A percentile compares a stretch with the other conserved stretches of the same genome.
phyloP scores from a whole-genome alignment of 2,888 invertebrate genomes.

The Proisotoma minuta region DNA sequence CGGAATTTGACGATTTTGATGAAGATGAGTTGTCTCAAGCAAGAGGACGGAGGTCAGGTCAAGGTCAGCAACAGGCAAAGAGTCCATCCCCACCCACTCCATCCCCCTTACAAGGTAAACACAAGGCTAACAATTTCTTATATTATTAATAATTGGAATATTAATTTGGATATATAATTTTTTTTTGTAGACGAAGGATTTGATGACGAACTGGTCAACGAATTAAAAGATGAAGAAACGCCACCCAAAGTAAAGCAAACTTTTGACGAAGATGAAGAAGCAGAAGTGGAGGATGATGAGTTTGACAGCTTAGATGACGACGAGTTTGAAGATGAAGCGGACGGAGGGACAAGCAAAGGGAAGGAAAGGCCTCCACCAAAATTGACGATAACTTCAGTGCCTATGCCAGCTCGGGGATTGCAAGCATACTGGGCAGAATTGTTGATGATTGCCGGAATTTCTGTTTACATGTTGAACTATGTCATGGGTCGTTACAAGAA shows the following conservation, averaged over 20 bases:
- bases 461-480: conserved; percentile 45
- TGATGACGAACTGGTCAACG: too few relatives aligned
- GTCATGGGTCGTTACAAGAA: conserved; percentile 46
- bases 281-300: conserved; percentile 43
- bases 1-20: conserved; percentile 47
- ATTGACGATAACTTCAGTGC: conserved; percentile 45
- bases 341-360: conserved; percentile 30
- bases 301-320: conserved; percentile 46
- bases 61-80: conserved; percentile 10
- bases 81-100: background rate
- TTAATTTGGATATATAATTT: too few relatives aligned
- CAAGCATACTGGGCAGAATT: conserved; percentile 46
- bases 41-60: conserved; percentile 17
- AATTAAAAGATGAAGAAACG: too few relatives aligned
- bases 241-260: background rate
- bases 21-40: conserved; percentile 36
- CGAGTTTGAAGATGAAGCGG: conserved; percentile 35
- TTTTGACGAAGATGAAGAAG: conserved; percentile 35
- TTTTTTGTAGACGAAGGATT: background rate
- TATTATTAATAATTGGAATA: background rate
- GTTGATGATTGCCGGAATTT: conserved; percentile 41
- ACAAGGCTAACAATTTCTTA: background rate
- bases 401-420: conserved; percentile 46
- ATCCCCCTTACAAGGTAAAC: background rate
- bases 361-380: conserved; percentile 44